These are phyloP conservation scores for Apis mellifera DNA, from an alignment of 1,140 invertebrate species.

Conservation along the genomic window DNA sequence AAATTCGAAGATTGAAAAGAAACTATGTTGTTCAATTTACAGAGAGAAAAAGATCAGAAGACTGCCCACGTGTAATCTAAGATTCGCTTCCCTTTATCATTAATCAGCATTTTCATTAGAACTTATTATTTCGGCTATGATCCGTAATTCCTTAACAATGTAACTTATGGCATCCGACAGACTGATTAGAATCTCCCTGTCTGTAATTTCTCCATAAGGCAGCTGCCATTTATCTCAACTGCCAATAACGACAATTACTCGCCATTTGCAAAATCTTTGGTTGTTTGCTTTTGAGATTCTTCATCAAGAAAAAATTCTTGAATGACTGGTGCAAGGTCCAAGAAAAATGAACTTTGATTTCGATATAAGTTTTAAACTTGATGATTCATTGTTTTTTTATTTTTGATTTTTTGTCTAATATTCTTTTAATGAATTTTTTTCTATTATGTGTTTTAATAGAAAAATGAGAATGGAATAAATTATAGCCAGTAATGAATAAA, in stretches of 20 bases:
- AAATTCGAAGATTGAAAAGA: background rate
- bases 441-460: too few species aligned
- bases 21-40: background rate
- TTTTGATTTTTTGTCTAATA: too few species aligned
- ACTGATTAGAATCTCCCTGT: constrained; percentile 45
- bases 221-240: constrained; percentile 40
- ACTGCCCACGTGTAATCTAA: constrained; percentile 46
- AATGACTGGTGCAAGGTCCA: too few species aligned
- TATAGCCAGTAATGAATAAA: too few species aligned
- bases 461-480: too few species aligned
- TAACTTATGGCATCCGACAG: constrained; percentile 58
- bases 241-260: constrained; percentile 38
- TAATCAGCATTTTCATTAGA: constrained; percentile 65
- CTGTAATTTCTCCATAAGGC: constrained; percentile 16
- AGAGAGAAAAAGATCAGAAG: background rate
- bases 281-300: background rate
- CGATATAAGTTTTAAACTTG: too few species aligned
- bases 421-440: too few species aligned
- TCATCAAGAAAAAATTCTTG: background rate
- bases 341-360: too few species aligned
- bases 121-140: constrained; percentile 54
- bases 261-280: too few species aligned
- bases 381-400: too few species aligned
- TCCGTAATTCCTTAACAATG: constrained; percentile 38
- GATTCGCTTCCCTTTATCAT: constrained; percentile 50